Base-by-base conservation (phyloP, 1,140 invertebrate genomes). In the Hestina assimilis region DNA sequence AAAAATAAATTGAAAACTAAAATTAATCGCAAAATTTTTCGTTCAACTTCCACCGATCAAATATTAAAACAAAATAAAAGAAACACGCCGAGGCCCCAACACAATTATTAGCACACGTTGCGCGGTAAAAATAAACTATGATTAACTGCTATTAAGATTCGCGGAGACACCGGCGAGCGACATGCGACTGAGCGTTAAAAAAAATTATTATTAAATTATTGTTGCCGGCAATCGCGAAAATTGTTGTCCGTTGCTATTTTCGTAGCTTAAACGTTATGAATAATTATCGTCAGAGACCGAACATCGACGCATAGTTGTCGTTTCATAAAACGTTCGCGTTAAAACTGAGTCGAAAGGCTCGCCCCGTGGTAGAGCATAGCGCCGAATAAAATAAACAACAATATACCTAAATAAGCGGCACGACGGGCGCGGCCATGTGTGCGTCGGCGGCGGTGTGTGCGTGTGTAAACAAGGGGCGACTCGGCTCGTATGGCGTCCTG, bases 381-480 rank as follows among this genome's bases (percentile, higher is more conserved):
- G 79, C 87, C 85, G 84, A 89, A 89, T 89, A 89, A 89, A 89
- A 89, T 89, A 89, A 89, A 89, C 87, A 89, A 89, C 87, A 89
- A 89, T 89, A 89, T 89, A 89, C 84, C 83, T 89, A 89, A 89
- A 89, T 88, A 88, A 84, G 84, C 84, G 75, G 79, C 75, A 78
- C 80, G 79, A 77, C 82, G 83, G 84, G 81, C 74, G 82, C 70
- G 83, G 79, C 72, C 35, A 4, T 24, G 87, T 87, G 85, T 89
- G 85, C 71, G 83, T 80, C 72, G 53, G 65, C 57, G 75, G 21
- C 50, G 40, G 12, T 68, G 85, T 88, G 85, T 87, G 85, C 75
- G 85, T 88, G 85, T 88, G 85, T 88, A 88, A 87, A 87, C 83
- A 87, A 86, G 83, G 82, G 83, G 85, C 75, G 69, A 66, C 64